Evolutionary conservation across 2,797 vertebrate genomes (phyloP).

Genomic region (Clarias pachynema): DNA sequence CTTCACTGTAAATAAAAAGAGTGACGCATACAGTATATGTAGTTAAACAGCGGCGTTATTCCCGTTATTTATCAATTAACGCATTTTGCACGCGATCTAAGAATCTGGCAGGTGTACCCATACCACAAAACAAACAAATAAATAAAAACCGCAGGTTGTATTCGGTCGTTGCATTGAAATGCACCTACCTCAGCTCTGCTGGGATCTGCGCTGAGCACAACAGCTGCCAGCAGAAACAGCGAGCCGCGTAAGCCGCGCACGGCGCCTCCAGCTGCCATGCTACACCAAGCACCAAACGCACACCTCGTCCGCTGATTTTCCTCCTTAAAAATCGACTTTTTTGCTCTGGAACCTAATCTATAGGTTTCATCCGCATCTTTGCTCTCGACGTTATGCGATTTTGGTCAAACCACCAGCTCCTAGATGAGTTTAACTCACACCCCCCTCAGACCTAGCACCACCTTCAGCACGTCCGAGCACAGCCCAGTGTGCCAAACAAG

Average conservation of each 20-base stretch:
- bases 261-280: constrained; percentile 37
- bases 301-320: constrained; percentile 57
- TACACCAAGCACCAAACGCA: constrained; percentile 26
- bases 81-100: constrained; percentile 16
- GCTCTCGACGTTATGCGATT: constrained; percentile 72
- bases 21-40: not conserved
- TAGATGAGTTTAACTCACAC: constrained; percentile 75
- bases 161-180: not conserved
- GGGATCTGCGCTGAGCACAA: constrained; percentile 57
- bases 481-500: constrained; percentile 62
- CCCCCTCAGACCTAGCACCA: constrained; percentile 72
- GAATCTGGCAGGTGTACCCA: not conserved
- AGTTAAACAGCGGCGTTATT: not conserved
- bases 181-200: constrained; percentile 72
- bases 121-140: not conserved
- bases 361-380: constrained; percentile 73
- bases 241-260: constrained; percentile 67
- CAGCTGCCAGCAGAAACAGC: constrained; percentile 65
- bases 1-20: not conserved
- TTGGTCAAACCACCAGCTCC: constrained; percentile 66
- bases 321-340: constrained; percentile 34
- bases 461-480: constrained; percentile 69
- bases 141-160: not conserved
- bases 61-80: not conserved
- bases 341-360: constrained; percentile 38